phyloP scores from a whole-genome alignment of 2,113 vertebrate genomes.

The Callaeas wilsoni region DNA sequence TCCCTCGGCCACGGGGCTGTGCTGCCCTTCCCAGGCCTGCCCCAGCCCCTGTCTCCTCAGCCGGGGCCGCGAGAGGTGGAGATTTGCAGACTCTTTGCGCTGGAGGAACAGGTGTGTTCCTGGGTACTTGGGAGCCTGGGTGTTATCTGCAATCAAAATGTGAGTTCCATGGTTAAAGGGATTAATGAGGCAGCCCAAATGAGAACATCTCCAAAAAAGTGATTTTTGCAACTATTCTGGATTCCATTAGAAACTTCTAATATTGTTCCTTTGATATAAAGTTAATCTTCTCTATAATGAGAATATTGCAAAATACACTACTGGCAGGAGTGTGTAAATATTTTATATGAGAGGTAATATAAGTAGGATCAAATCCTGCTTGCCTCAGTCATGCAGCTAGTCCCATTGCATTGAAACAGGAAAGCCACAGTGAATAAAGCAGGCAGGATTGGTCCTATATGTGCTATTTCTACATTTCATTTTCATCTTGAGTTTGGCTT shows the following conservation, averaged over 20 bases:
- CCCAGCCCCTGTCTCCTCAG: background rate
- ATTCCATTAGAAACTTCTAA: background rate
- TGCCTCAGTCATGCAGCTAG: background rate
- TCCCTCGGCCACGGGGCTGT: accelerated
- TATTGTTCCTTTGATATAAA: background rate
- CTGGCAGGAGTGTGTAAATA: background rate
- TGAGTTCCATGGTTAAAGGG: background rate
- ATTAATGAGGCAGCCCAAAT: background rate
- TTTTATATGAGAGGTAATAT: background rate
- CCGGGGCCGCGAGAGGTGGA: background rate
- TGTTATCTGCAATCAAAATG: background rate
- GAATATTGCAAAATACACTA: background rate
- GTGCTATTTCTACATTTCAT: background rate
- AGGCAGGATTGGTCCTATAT: background rate
- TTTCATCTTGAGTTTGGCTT: constrained; percentile 20
- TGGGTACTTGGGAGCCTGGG: background rate
- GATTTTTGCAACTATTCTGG: background rate
- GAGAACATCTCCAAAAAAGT: background rate
- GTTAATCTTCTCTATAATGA: background rate
- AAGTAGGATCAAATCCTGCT: background rate
- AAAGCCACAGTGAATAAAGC: background rate
- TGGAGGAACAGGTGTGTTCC: background rate
- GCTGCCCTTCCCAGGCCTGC: background rate
- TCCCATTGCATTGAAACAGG: background rate
- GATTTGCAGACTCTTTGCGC: background rate